Evolutionary conservation across 1,140 invertebrate species (phyloP), one percentile per base, ranked within the genome.

Genomic region (Papilio aristodemus): DNA sequence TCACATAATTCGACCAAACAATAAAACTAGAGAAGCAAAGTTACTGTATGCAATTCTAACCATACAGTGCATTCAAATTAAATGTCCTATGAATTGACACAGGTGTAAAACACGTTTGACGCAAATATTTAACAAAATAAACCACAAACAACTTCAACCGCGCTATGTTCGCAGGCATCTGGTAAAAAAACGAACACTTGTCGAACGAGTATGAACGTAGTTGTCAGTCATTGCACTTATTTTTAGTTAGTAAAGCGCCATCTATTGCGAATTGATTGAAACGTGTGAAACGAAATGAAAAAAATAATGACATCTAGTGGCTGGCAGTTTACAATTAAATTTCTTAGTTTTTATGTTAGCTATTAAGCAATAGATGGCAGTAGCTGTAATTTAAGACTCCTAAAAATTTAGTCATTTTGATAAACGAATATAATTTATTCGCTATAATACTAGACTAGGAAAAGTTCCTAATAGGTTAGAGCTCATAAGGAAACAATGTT

Each of bases 131-230:
- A 60, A 69, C 58, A 60, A 72, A 72, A 67, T 69, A 67, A 69
- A 67, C 63, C 39, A 46, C 67, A 69, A 46, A 17, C 58, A 39
- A 67, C 68, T 19, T 62, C 11, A 46, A 69, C 41, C 41, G 59
- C 62, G 57, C 38, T 68, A 57, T 43, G 68, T 67, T 71, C 73
- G 43, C 69, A 60, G 68, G 67, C 71, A 57, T 69, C 59, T 41
- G 37, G 58, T 37, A 39, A 76, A 76, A 80, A 80, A 70, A 68
- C 41, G 71, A 75, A 78, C 72, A 74, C 66, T 43, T 46, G 74
- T 57, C 69, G 39, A 73, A 72, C 67, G 60, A 69, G 60, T 70
- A 37, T 72, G 76, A 78, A 78, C 41, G 39, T 74, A 75, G 72
- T 59, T 25, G 58, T 67, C 46, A 64, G 71, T 70, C 77, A 74